A percentile compares a stretch with the other conserved stretches of the same genome.
These are phyloP conservation scores for Machimus rusticus DNA, from an alignment of 2,888 invertebrate species.

Conservation along the genomic window DNA sequence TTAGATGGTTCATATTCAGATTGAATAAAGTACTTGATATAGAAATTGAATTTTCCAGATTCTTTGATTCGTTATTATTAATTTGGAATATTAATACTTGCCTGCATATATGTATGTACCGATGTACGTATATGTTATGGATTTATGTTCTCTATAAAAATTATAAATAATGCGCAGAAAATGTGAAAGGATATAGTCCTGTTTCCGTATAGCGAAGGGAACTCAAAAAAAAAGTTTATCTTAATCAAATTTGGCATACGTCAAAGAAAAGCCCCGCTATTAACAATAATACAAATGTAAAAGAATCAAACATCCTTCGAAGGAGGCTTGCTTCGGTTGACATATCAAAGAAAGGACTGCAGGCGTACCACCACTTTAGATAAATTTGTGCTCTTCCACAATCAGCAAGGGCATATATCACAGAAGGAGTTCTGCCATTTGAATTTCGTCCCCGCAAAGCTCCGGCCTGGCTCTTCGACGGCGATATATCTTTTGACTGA, in stretches of 20 bases:
- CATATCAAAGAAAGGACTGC: slow-evolving; percentile 17
- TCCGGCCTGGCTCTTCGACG: not conserved
- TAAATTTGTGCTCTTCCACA: slow-evolving; percentile 21
- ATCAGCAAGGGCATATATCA: slow-evolving; percentile 22
- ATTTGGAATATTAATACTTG: not conserved
- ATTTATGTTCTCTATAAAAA: not conserved
- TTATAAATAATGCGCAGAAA: not conserved
- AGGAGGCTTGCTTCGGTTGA: slow-evolving; percentile 12
- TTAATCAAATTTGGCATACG: not conserved
- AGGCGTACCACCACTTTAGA: slow-evolving; percentile 3
- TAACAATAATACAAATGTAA: not conserved
- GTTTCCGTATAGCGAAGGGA: not conserved
- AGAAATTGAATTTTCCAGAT: not conserved
- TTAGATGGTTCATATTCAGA: too few species aligned
- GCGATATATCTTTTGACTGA: slow-evolving; percentile 1
- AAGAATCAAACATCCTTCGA: not conserved
- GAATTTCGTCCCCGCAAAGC: not conserved
- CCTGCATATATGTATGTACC: too few species aligned
- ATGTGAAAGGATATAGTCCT: not conserved
- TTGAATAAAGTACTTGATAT: not conserved
- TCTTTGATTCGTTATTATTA: not conserved
- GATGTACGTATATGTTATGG: too few species aligned
- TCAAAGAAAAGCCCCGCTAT: not conserved
- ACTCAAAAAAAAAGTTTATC: not conserved
- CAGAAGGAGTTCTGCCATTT: slow-evolving; percentile 15